A percentile compares a stretch with the other conserved stretches of the same genome.
Conservation (phyloP, 92 coral and sea anemone species). For the Chrysogorgia sp. region DNA sequence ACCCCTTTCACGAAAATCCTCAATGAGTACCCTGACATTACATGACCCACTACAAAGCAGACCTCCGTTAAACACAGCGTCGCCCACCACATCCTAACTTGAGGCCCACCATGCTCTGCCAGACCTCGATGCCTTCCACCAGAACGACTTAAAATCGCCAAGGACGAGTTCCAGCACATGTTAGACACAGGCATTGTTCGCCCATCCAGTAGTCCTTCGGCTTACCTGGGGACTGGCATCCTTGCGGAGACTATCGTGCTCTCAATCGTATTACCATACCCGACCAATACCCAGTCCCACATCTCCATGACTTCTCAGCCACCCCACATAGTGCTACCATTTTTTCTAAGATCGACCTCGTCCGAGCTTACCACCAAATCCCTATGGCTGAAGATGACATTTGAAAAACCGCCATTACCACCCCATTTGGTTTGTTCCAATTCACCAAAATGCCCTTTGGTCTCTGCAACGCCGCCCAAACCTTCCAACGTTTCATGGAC, state of each 20-base stretch:
- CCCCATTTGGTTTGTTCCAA: slow-evolving; percentile 19
- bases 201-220: slow-evolving; percentile 11
- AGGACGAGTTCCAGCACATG: slow-evolving; percentile 14
- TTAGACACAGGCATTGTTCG: neutral
- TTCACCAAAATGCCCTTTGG: slow-evolving; percentile 32
- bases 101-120: neutral
- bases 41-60: neutral
- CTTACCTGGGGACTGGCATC: neutral
- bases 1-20: neutral
- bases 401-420: slow-evolving; percentile 5
- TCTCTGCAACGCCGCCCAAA: slow-evolving; percentile 26
- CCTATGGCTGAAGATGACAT: slow-evolving; percentile 12
- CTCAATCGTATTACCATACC: neutral
- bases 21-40: neutral
- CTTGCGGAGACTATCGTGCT: no score
- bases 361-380: no score
- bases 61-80: neutral
- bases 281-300: slow-evolving; percentile 12
- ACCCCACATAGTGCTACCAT: neutral
- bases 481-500: slow-evolving; percentile 20
- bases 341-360: slow-evolving; percentile 15
- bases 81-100: no score
- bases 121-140: neutral
- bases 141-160: no score
- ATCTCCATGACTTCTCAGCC: neutral